These are phyloP conservation scores for Heliocidaris erythrogramma DNA, from an alignment of 35 echinoderm and acorn worm species.

Conservation along the genomic window DNA sequence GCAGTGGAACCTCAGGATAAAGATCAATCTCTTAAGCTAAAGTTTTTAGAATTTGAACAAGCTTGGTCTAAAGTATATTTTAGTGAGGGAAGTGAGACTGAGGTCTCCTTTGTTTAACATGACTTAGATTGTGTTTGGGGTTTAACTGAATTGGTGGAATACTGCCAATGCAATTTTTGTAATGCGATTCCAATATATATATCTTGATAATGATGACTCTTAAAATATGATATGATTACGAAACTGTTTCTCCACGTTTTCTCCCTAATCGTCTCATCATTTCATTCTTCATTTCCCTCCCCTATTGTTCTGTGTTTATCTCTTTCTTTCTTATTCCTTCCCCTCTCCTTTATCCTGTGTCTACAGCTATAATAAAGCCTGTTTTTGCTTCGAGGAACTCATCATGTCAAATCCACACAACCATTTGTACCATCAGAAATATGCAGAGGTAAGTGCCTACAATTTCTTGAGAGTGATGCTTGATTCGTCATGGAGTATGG, in stretches of 20 bases:
- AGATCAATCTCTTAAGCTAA: too few relatives aligned
- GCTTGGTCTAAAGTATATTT: too few relatives aligned
- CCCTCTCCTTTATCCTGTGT: not conserved
- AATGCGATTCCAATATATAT: too few relatives aligned
- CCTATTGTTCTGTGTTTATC: not conserved
- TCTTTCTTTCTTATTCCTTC: not conserved
- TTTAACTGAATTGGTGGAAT: too few relatives aligned
- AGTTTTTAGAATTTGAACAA: too few relatives aligned
- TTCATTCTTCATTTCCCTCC: not conserved
- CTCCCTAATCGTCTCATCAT: not conserved
- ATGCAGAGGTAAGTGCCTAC: conserved; percentile 86
- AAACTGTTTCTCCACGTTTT: too few relatives aligned
- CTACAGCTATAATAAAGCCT: conserved; percentile 87
- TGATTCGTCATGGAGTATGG: too few relatives aligned
- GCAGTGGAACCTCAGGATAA: too few relatives aligned
- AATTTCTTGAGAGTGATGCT: not conserved
- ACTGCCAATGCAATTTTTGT: too few relatives aligned
- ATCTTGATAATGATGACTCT: not conserved
- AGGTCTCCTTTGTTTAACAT: too few relatives aligned
- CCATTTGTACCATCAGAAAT: conserved; percentile 95
- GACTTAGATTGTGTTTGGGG: too few relatives aligned
- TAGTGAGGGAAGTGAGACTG: too few relatives aligned
- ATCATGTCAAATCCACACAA: conserved; percentile 97
- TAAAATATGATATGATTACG: not conserved
- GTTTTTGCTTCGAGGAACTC: conserved; percentile 94